Percentiles rank a stretch among this genome's conserved stretches.
phyloP scores from a whole-genome alignment of 2,797 vertebrate species.

The Crocodylus rhombifer region DNA sequence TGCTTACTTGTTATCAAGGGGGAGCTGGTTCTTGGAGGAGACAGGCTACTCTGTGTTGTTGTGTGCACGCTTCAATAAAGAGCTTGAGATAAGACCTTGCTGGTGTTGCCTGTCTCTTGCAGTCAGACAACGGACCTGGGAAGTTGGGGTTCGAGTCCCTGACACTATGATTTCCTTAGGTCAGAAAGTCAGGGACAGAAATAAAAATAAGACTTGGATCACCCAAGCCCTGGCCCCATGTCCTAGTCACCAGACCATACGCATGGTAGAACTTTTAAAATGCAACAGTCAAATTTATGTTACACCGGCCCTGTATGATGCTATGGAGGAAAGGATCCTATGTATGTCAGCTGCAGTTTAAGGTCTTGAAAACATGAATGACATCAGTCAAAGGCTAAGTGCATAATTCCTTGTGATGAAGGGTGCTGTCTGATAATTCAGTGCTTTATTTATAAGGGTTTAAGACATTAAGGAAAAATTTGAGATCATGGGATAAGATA shows the following conservation, averaged over 20 bases:
- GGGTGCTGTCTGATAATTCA: conserved; percentile 69
- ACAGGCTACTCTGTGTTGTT: too few species aligned
- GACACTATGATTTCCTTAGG: not conserved
- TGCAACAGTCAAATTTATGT: not conserved
- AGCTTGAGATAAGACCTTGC: too few species aligned
- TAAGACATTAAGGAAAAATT: conserved; percentile 66
- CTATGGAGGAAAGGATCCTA: conserved; percentile 8
- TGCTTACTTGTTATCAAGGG: too few species aligned
- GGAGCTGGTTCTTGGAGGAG: too few species aligned
- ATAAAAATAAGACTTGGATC: not conserved
- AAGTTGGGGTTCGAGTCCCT: too few species aligned
- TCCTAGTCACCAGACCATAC: not conserved
- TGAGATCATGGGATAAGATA: conserved; percentile 52
- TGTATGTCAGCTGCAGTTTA: not conserved
- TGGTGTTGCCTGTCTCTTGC: too few species aligned
- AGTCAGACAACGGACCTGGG: too few species aligned
- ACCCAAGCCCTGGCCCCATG: not conserved
- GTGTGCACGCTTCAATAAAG: too few species aligned
- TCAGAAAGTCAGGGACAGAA: not conserved
- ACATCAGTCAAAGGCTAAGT: conserved; percentile 57
- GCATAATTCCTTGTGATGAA: conserved; percentile 64
- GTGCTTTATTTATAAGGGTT: conserved; percentile 61
- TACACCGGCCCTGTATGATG: not conserved
- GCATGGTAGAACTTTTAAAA: not conserved
- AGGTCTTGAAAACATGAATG: conserved; percentile 13